Percentiles rank a stretch among this genome's conserved stretches.
Conservation (phyloP, 92 coral and sea anemone genomes). For the Actinostola sp. region DNA sequence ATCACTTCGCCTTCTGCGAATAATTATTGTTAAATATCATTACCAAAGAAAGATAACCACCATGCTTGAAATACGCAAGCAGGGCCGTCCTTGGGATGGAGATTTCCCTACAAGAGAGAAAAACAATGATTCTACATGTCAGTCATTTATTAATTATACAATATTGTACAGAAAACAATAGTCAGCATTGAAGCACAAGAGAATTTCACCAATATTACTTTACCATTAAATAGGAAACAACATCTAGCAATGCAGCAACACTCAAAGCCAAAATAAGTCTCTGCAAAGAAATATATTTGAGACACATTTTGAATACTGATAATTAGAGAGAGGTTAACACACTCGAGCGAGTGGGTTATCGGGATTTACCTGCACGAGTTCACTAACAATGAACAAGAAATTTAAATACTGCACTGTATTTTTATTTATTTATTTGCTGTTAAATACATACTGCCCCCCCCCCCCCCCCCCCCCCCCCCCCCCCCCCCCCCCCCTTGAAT, state of each 20-base stretch:
- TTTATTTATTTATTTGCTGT: too few species aligned
- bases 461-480: too few species aligned
- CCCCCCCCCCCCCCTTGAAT: too few species aligned
- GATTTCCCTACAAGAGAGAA: conserved; percentile 61
- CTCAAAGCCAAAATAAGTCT: conserved; percentile 88
- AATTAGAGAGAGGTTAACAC: too few species aligned
- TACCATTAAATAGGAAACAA: conserved; percentile 82
- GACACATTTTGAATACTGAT: too few species aligned
- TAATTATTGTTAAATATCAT: not conserved
- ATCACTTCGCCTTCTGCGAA: not conserved
- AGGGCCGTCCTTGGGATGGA: conserved; percentile 67
- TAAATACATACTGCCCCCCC: too few species aligned
- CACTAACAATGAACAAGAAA: too few species aligned
- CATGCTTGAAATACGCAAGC: conserved; percentile 90
- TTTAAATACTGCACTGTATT: too few species aligned
- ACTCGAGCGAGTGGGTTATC: too few species aligned
- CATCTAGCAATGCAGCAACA: conserved; percentile 83
- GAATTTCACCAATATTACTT: conserved; percentile 11
- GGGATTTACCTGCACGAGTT: too few species aligned
- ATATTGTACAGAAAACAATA: not conserved
- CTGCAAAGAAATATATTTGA: conserved; percentile 64
- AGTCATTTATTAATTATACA: not conserved
- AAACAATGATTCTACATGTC: not conserved
- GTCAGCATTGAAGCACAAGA: not conserved
- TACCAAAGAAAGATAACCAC: conserved; percentile 92